Percentiles rank a stretch among this genome's conserved stretches.
Evolutionary conservation across 2,113 vertebrate species (phyloP).

Genomic region (Paraplagusia blochii): DNA sequence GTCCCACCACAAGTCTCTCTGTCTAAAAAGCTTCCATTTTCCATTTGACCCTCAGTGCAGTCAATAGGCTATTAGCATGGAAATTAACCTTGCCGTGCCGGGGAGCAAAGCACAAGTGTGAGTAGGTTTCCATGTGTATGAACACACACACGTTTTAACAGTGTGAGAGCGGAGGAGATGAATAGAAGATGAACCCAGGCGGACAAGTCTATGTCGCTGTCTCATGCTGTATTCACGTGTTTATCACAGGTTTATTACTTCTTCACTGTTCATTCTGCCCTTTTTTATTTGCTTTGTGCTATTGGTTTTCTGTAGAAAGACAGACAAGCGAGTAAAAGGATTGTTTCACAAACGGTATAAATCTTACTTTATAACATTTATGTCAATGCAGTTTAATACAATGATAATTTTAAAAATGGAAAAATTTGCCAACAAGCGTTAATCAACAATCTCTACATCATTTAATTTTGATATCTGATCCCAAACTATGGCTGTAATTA

Average conservation of each 20-base stretch:
- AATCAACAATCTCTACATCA: no score
- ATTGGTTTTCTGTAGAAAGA: no score
- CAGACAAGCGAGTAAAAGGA: no score
- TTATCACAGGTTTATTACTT: not conserved
- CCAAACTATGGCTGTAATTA: no score
- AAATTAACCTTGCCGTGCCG: slow-evolving; percentile 50
- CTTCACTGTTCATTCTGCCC: no score
- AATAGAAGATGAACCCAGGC: slow-evolving; percentile 7
- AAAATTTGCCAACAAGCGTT: no score
- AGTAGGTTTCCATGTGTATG: slow-evolving; percentile 6
- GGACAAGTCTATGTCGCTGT: slow-evolving; percentile 20
- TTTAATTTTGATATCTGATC: no score
- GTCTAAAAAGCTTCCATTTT: slow-evolving; percentile 33
- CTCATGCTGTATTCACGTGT: not conserved
- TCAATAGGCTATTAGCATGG: slow-evolving; percentile 55
- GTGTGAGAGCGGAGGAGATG: slow-evolving; percentile 16
- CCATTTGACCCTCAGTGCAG: slow-evolving; percentile 44
- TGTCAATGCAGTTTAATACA: no score
- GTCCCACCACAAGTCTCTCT: slow-evolving; percentile 19
- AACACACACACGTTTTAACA: slow-evolving; percentile 22
- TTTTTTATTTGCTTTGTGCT: no score
- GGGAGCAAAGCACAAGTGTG: slow-evolving; percentile 23
- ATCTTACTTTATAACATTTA: no score
- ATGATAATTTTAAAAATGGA: no score
- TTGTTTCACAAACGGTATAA: no score